Evolutionary conservation across 2,888 invertebrate genomes (phyloP).

Genomic region (Tetrapedia diversipes): DNA sequence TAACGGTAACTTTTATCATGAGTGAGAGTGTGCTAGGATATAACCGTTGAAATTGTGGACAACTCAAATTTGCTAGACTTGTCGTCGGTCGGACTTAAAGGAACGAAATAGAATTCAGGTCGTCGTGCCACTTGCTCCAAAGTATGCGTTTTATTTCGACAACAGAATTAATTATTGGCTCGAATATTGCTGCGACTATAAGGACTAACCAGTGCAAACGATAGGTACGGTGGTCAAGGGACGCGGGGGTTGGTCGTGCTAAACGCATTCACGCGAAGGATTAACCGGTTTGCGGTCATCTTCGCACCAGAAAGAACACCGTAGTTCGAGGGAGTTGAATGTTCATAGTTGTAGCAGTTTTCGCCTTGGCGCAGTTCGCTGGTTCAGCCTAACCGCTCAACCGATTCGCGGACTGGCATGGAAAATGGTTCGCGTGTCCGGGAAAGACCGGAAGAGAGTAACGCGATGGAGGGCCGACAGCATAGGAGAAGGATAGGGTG

Average conservation of each 20-base stretch:
- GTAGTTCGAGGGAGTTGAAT: background rate
- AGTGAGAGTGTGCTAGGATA: background rate
- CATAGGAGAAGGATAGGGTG: conserved; percentile 39
- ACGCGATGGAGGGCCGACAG: conserved; percentile 21
- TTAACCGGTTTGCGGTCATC: conserved; percentile 55
- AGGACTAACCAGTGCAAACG: conserved; percentile 2
- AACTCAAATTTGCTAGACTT: background rate
- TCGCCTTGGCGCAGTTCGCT: conserved; percentile 65
- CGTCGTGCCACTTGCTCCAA: background rate
- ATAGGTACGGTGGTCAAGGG: conserved; percentile 27
- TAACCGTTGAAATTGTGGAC: conserved; percentile 14
- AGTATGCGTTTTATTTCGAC: background rate
- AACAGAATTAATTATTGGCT: conserved; percentile 35
- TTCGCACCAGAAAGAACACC: conserved; percentile 32
- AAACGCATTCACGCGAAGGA: conserved; percentile 55
- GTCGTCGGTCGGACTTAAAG: background rate
- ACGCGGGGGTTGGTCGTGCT: conserved; percentile 28
- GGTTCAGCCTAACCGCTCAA: conserved; percentile 75
- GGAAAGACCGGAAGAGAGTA: conserved; percentile 27
- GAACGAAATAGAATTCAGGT: background rate
- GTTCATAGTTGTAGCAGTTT: conserved; percentile 55
- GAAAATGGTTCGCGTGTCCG: conserved; percentile 49
- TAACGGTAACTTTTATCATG: conserved; percentile 18
- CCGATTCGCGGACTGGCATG: conserved; percentile 64
- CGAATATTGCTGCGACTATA: conserved; percentile 7